Evolutionary conservation across 2,888 invertebrate species (phyloP), one percentile per base, ranked within the genome.

Genomic region (Slavum lentiscoides): DNA sequence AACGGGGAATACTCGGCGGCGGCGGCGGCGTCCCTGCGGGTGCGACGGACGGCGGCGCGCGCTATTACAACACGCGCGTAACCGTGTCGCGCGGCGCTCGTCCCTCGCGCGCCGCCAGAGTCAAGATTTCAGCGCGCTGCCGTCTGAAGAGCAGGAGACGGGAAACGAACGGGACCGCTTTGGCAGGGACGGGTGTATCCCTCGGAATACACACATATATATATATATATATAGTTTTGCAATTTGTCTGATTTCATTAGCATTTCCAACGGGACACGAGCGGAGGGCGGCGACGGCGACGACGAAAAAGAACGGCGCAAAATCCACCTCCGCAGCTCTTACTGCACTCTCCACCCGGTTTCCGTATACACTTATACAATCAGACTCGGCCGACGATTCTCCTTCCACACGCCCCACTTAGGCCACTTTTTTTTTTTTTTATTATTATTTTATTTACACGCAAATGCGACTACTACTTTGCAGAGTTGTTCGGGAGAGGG

Each of bases 201-300:
- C 77, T 62, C 69, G 43, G 77, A 77, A 77, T 77, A n/a, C n/a
- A n/a, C n/a, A n/a, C n/a, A n/a, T n/a, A n/a, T n/a, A n/a, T n/a
- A n/a, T n/a, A n/a, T n/a, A n/a, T n/a, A n/a, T n/a, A 30, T 30
- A 77, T 77, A 77, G 69, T 77, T 77, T 77, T 77, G 77, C 77
- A 77, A 77, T 77, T 77, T 77, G 77, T 77, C 77, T 69, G 69
- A 77, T 77, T 70, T 77, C 77, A 77, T 77, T 77, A 77, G 77
- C 77, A 77, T 77, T 77, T 77, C 77, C 53, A 55, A 68, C 53
- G 17, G 30, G 4, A 30, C 4, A 30, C 17, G 61, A 21, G 37
- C 67, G 76, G 58, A 67, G 68, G 76, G 77, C n/a, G 76, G 69
- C 66, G 30, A 55, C n/a, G n/a, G n/a, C n/a, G n/a, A 53, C 21